Evolutionary conservation across 2,888 invertebrate genomes (phyloP).

Genomic region (Dryocosmus kuriphilus): DNA sequence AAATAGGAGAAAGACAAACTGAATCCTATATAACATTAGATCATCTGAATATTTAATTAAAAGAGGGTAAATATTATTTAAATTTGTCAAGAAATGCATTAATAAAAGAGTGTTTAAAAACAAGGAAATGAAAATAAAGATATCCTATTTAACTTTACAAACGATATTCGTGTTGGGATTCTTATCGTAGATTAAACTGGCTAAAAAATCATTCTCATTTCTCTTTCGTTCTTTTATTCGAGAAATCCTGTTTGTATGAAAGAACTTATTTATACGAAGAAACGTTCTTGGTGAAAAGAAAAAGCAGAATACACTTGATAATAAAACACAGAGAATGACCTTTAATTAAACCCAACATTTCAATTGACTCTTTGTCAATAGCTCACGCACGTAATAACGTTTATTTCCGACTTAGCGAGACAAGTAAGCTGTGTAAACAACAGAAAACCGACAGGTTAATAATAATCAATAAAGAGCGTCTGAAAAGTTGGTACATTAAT

Average conservation of each 20-base stretch:
- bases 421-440: not conserved
- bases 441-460: not conserved
- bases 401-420: not conserved
- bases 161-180: too few relatives aligned
- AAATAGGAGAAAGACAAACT: not conserved
- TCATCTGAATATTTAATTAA: not conserved
- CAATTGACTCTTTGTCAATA: not conserved
- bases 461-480: slow-evolving; percentile 3
- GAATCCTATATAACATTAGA: not conserved
- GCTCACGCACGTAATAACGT: slow-evolving; percentile 4
- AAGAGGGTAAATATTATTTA: not conserved
- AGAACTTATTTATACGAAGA: too few relatives aligned
- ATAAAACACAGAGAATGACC: not conserved
- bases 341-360: not conserved
- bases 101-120: not conserved
- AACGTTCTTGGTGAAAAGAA: too few relatives aligned
- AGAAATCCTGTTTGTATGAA: not conserved
- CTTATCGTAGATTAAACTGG: too few relatives aligned
- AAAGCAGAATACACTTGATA: too few relatives aligned
- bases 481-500: slow-evolving; percentile 14
- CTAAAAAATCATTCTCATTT: too few relatives aligned
- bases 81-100: not conserved
- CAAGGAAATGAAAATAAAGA: too few relatives aligned
- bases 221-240: not conserved
- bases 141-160: not conserved